These are phyloP conservation scores for Athrips mouffetella DNA, from an alignment of 2,888 invertebrate genomes.

Conservation along the genomic window DNA sequence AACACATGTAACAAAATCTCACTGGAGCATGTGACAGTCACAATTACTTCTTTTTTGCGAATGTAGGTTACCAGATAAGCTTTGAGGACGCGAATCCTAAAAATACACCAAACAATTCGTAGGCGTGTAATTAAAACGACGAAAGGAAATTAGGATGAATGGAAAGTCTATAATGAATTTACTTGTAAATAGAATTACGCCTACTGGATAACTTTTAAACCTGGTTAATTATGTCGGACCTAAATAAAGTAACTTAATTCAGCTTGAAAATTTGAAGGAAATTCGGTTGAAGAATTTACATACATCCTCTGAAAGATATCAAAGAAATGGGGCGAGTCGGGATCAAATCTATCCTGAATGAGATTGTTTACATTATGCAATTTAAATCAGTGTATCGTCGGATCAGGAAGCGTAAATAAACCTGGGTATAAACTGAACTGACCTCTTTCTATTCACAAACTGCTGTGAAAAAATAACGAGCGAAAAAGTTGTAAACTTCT, in stretches of 20 bases:
- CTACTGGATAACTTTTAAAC: background rate
- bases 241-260: background rate
- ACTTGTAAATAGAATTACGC: background rate
- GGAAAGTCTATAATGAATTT: background rate
- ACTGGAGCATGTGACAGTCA: constrained; percentile 39
- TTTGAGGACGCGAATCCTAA: constrained; percentile 8
- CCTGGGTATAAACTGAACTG: constrained; percentile 15
- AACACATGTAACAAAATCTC: constrained; percentile 54
- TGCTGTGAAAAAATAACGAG: constrained; percentile 11
- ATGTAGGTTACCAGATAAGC: constrained; percentile 45
- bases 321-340: no score
- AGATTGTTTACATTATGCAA: constrained; percentile 24
- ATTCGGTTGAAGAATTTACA: no score
- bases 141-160: constrained; percentile 4
- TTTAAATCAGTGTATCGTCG: constrained; percentile 17
- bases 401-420: constrained; percentile 23
- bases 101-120: constrained; percentile 40
- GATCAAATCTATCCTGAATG: no score
- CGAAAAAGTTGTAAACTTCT: background rate
- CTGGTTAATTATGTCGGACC: background rate
- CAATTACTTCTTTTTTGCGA: constrained; percentile 38
- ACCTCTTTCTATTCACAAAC: constrained; percentile 17
- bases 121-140: constrained; percentile 14
- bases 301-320: no score
- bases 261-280: no score